These are phyloP conservation scores for Rotaria socialis DNA, from an alignment of 2,888 invertebrate genomes.

Conservation along the genomic window DNA sequence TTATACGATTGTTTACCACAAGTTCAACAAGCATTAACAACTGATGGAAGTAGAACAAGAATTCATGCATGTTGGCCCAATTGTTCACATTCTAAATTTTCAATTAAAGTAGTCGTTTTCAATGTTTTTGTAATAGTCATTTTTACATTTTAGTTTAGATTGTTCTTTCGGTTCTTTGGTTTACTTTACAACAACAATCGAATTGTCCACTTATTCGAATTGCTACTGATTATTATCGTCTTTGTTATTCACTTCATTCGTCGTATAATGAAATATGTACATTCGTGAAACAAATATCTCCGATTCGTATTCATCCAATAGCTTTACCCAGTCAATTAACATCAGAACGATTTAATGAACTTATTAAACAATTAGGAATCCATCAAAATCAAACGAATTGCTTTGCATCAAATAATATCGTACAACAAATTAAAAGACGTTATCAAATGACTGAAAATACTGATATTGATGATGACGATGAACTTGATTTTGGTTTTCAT, in stretches of 20 bases:
- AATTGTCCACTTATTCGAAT: background rate
- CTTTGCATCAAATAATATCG: background rate
- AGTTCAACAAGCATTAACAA: conserved; percentile 63
- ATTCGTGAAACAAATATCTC: conserved; percentile 69
- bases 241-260: conserved; percentile 71
- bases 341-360: background rate
- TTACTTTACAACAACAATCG: background rate
- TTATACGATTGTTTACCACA: conserved; percentile 66
- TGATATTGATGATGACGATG: background rate
- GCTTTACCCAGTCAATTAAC: conserved; percentile 28
- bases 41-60: conserved; percentile 61
- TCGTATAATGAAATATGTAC: conserved; percentile 69
- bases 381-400: background rate
- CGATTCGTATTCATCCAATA: conserved; percentile 60
- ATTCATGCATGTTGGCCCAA: conserved; percentile 64
- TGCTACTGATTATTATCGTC: conserved; percentile 49
- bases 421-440: background rate
- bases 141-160: background rate
- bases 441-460: background rate
- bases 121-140: background rate
- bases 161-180: conserved; percentile 3
- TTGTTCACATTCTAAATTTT: background rate
- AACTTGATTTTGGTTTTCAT: background rate
- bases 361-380: background rate
- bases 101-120: background rate